Base-by-base conservation (phyloP, 2,797 vertebrate genomes). In the Yasuhikotakia modesta region DNA sequence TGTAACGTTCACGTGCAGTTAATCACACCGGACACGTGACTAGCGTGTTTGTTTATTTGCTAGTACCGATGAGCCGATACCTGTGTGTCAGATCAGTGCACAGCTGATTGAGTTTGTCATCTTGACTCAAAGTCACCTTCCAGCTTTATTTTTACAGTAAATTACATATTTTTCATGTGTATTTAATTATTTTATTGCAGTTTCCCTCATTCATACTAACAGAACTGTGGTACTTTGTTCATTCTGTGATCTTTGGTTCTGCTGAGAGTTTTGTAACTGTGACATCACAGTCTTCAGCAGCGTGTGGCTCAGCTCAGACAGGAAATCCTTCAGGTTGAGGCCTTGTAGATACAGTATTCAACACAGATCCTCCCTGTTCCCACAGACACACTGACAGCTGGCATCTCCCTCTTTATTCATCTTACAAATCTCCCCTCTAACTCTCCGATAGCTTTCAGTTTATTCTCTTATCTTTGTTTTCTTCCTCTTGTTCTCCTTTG, bases 351-450 rank as follows among this genome's bases (percentile, higher is more conserved):
- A n/a, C n/a, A n/a, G n/a, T 92, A 94, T 93, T 94, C 85, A 85
- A 87, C 89, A 90, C 87, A 93, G 91, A 92, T 94, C 90, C 92
- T 88, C 90, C 90, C 87, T 78, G 92, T 95, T 96, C 94, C 94
- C 94, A 96, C 94, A 95, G 92, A 92, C 94, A 93, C 91, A 93
- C 87, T 88, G 91, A 88, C 92, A 94, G 91, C 94, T 94, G 94
- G 91, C 91, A 85, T 90, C 89, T 89, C 92, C 90, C 92, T 94
- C 92, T 94, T 95, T 94, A 90, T 93, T 94, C 89, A 89, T 87
- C 91, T 94, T 94, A 92, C 90, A 94, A 94, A 94, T 65, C 73
- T 79, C 65, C 0, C 63, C 39, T 43, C 39, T 68, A 63, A 43
- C 77, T 83, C 43, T 84, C 66, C 81, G 39, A 43, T 43, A 10